A percentile compares a stretch with the other conserved stretches of the same genome.
phyloP scores from a whole-genome alignment of 2,888 invertebrate species.

The Drosophila testacea region DNA sequence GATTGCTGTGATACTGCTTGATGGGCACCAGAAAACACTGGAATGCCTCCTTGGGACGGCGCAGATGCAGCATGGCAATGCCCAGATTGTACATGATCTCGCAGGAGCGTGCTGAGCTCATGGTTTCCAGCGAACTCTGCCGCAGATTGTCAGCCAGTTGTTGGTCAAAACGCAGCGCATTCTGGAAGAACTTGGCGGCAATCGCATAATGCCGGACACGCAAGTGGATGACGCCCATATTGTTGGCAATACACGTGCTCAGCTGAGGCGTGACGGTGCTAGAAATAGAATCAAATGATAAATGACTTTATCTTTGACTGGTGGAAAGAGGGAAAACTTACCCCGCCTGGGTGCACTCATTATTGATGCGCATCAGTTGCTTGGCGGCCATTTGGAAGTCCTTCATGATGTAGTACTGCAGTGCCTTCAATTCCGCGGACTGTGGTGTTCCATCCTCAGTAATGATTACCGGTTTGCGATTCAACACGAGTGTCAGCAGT shows the following conservation, averaged over 20 bases:
- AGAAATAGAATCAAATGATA: neutral
- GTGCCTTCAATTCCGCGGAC: constrained; percentile 83
- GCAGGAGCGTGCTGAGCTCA: constrained; percentile 82
- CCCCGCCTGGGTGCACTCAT: constrained; percentile 70
- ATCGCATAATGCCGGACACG: constrained; percentile 85
- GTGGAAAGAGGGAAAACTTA: constrained; percentile 44
- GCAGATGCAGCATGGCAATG: constrained; percentile 92
- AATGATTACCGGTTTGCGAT: constrained; percentile 79
- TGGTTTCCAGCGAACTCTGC: constrained; percentile 77
- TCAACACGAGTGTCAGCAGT: constrained; percentile 81
- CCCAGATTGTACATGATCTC: constrained; percentile 85
- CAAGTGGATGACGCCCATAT: constrained; percentile 85
- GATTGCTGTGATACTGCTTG: constrained; percentile 94
- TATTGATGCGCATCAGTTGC: constrained; percentile 83
- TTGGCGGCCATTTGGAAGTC: constrained; percentile 86
- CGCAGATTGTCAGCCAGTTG: constrained; percentile 76
- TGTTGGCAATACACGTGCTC: constrained; percentile 84
- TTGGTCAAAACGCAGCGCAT: constrained; percentile 84
- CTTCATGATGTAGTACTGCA: constrained; percentile 85
- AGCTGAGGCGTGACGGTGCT: constrained; percentile 81
- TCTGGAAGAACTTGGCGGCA: constrained; percentile 85
- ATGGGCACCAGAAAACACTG: constrained; percentile 95
- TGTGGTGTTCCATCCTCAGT: constrained; percentile 83
- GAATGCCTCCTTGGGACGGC: constrained; percentile 93
- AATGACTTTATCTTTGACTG: neutral